Evolutionary conservation across 2,888 invertebrate genomes (phyloP), one percentile per base, ranked within the genome.

Genomic region (Eristalinus aeneus): DNA sequence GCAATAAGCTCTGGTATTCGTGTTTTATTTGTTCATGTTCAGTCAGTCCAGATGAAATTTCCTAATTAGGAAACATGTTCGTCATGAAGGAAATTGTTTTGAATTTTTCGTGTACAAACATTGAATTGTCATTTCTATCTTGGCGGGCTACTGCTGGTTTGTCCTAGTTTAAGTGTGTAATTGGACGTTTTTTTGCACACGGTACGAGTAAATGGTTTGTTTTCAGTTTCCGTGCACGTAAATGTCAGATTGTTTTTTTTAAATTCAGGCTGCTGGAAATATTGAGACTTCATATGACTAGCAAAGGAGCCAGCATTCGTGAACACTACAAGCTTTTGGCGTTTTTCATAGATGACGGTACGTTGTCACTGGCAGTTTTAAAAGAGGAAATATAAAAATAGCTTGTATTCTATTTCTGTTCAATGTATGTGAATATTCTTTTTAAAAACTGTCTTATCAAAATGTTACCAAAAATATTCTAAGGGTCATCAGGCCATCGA

Each of bases 51-150:
- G 67, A 80, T 72, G 32, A 85, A 72, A 80, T 71, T 81, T 65
- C 79, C 27, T 73, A 80, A 81, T 81, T 71, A 58, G 64, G 81
- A 67, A 76, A 72, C 76, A 76, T 67, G 69, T 20, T 81, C 39
- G 54, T 76, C 54, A 79, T 46, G 75, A 75, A 67, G 63, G 32
- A 79, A 79, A 84, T 72, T 71, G 71, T 84, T 79, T 79, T 84
- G 46, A 73, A 75, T 75, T 84, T 79, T 79, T 56, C 22, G 46
- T 75, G 63, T 74, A 68, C 39, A 73, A 54, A 69, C 27, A 78
- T 78, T 69, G 65, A 69, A 74, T 60, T 71, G 69, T 46, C 69
- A 69, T 71, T 65, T 74, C 78, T 83, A 71, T 75, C 34, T 71
- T 72, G 54, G 65, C 56, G 58, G 46, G 58, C 46, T 58, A 78